phyloP scores from a whole-genome alignment of 1,140 invertebrate genomes.

The Berghia stephanieae region DNA sequence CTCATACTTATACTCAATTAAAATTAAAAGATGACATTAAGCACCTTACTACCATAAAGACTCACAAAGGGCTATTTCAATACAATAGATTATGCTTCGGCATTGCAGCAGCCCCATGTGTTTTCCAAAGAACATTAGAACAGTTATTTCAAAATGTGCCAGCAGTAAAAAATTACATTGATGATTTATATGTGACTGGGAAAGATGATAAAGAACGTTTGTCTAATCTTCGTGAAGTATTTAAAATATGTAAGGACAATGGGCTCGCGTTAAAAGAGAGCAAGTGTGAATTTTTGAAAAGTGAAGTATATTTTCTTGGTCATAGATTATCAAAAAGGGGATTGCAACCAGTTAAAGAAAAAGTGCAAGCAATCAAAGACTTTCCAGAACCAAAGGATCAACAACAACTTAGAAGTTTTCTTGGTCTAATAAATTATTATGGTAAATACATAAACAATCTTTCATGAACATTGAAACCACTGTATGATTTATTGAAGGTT shows the following conservation, averaged over 20 bases:
- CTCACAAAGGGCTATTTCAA: constrained; percentile 50
- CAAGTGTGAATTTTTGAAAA: constrained; percentile 56
- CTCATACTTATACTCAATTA: constrained; percentile 44
- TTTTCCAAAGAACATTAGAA: constrained; percentile 69
- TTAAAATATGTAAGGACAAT: constrained; percentile 39
- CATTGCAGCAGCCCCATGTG: constrained; percentile 66
- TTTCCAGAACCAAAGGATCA: constrained; percentile 33
- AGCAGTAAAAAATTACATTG: constrained; percentile 27
- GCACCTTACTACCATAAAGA: constrained; percentile 46
- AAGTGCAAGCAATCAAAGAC: constrained; percentile 49
- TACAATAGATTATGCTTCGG: constrained; percentile 59
- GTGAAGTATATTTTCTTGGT: constrained; percentile 56
- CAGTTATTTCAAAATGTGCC: constrained; percentile 48
- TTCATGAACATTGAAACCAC: too few relatives aligned
- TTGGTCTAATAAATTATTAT: neutral
- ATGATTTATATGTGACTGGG: constrained; percentile 44
- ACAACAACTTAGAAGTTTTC: neutral
- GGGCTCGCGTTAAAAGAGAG: constrained; percentile 64
- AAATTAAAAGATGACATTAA: constrained; percentile 43
- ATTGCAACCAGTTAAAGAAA: constrained; percentile 39
- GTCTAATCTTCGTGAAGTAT: constrained; percentile 25
- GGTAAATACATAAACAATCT: too few relatives aligned
- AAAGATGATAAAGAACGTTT: constrained; percentile 32
- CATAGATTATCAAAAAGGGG: constrained; percentile 50
- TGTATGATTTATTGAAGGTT: too few relatives aligned